Conservation (phyloP, 2,797 vertebrate genomes). For the Catamblyrhynchus diadema region DNA sequence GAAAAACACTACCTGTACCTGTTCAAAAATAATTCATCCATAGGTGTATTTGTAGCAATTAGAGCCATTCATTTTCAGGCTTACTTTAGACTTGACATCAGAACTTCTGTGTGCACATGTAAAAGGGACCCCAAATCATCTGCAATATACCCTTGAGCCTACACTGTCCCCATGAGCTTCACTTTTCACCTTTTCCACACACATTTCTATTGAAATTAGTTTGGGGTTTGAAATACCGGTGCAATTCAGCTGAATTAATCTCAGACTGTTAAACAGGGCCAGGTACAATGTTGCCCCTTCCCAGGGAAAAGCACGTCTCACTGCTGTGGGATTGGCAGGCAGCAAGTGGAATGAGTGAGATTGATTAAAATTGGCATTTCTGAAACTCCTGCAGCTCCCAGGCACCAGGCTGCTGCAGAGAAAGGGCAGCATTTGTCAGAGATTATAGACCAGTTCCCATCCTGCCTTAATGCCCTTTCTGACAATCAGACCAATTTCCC, state of each 20-base stretch:
- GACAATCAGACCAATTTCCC: conserved; percentile 34
- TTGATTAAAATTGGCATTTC: conserved; percentile 51
- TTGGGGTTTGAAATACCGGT: not conserved
- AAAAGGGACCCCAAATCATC: not conserved
- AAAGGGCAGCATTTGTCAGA: not conserved
- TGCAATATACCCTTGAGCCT: fast-evolving
- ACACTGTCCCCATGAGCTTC: not conserved
- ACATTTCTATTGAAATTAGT: not conserved
- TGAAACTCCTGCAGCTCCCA: not conserved
- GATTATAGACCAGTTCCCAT: not conserved
- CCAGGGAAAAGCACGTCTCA: not conserved
- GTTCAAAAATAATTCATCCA: not conserved
- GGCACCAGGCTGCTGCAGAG: not conserved
- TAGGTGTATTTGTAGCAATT: not conserved
- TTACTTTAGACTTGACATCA: not conserved
- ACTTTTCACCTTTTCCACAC: fast-evolving
- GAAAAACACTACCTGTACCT: not conserved
- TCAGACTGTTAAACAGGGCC: not conserved
- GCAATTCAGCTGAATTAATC: not conserved
- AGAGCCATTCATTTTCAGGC: not conserved
- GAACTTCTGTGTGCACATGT: not conserved
- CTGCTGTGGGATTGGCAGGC: not conserved
- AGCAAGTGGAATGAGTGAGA: not conserved
- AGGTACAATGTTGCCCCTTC: not conserved
- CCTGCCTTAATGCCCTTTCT: conserved; percentile 29